Evolutionary conservation across 2,113 vertebrate species (phyloP), one percentile per base, ranked within the genome.

Genomic region (Pteropus alecto): DNA sequence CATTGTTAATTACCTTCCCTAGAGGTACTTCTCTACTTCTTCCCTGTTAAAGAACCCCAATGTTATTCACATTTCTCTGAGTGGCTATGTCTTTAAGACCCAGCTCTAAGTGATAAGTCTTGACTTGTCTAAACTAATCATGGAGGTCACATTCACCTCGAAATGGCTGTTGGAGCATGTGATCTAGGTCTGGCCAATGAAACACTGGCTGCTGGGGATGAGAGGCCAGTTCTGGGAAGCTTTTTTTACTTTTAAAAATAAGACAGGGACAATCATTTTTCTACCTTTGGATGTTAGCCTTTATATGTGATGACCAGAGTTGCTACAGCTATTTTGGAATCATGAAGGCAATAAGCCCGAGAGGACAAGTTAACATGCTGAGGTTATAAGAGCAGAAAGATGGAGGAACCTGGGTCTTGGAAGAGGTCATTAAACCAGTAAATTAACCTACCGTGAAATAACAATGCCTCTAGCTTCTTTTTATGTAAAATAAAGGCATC

Each of bases 191-290:
- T 91, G 43, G 41, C 78, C 65, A 93, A 58, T 33, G 10, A 90
- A 35, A 90, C 3, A 43, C 24, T 46, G 46, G 48, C 19, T 84
- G 26, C 65, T 71, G 18, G 38, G 9, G 7, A 8, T 84, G 14
- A 65, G 43, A 83, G 13, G 38, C 10, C 16, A 18, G 30, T 79
- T 88, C 22, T 41, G 43, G 33, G 26, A 77, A 76, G 51, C 5
- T 88, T 68, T 93, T 83, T 43, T 91, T 68, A 58, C 5, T 60
- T 93, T 87, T 93, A 93, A 85, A 92, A 91, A 84, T 35, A 68
- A 88, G 54, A 56, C 19, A 61, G 46, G 41, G 24, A 33, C 21
- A 43, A 86, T 41, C 22, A 2, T 33, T 88, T 95, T 86, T 93
- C 54, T 70, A 67, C n/a, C 26, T 76, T 35, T 78, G 71, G 58